Percentiles rank a stretch among this genome's conserved stretches.
phyloP scores from a whole-genome alignment of 37 sponge, comb jelly and placozoan species.

The Mnemiopsis leidyi region DNA sequence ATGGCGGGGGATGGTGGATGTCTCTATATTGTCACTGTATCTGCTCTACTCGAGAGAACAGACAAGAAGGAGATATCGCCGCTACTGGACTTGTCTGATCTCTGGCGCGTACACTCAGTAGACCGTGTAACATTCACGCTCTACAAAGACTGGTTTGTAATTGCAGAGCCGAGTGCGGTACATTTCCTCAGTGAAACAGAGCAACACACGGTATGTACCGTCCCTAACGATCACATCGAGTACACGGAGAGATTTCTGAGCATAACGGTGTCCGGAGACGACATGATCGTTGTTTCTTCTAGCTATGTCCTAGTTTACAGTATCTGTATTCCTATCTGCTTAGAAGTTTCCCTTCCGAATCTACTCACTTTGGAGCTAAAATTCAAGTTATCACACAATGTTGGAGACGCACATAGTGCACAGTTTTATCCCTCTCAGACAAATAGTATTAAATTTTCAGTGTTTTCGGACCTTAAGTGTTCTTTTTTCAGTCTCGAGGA shows the following conservation, averaged over 20 bases:
- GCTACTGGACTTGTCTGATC: not conserved
- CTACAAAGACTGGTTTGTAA: not conserved
- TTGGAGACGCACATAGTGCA: not conserved
- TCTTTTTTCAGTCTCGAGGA: not conserved
- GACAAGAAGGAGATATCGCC: not conserved
- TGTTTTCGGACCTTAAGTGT: not conserved
- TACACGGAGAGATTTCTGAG: not conserved
- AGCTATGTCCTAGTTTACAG: not conserved
- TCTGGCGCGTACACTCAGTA: not conserved
- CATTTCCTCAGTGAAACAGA: not conserved
- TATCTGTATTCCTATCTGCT: too few relatives aligned
- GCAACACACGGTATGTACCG: not conserved
- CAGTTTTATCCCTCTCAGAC: not conserved
- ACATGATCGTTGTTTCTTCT: not conserved
- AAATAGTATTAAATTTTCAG: not conserved
- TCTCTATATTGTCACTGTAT: not conserved
- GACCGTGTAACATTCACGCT: not conserved
- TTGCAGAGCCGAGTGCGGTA: not conserved
- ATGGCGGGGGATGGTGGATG: not conserved
- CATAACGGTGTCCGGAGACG: not conserved
- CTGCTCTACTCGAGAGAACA: not conserved
- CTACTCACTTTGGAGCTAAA: not conserved
- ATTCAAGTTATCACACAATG: not conserved
- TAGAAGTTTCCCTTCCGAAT: not conserved
- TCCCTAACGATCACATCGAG: not conserved